Conservation (phyloP, 35 echinoderm and acorn worm species). For the Lytechinus pictus region DNA sequence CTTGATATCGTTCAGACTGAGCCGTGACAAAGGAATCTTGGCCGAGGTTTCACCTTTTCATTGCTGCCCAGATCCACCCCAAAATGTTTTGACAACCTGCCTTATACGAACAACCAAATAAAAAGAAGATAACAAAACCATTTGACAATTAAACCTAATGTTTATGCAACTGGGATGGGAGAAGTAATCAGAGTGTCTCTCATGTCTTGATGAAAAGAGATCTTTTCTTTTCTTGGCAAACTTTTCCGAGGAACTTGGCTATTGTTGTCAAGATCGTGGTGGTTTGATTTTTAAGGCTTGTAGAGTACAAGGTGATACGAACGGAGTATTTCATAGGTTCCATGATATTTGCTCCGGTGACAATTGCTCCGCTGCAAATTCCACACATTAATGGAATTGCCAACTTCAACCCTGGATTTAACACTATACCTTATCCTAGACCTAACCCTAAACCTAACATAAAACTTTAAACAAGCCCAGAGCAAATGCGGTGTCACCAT, state of each 20-base stretch:
- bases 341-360: too few relatives aligned
- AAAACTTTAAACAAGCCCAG: too few relatives aligned
- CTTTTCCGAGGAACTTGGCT: not conserved
- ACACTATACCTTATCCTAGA: too few relatives aligned
- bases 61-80: not conserved
- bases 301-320: not conserved
- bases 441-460: too few relatives aligned
- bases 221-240: not conserved
- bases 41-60: not conserved
- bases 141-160: not conserved
- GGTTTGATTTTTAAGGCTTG: not conserved
- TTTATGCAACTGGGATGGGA: not conserved
- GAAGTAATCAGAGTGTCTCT: not conserved
- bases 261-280: not conserved
- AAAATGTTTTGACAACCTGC: not conserved
- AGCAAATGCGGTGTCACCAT: too few relatives aligned
- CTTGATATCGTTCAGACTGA: not conserved
- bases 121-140: not conserved
- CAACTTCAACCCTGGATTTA: not conserved
- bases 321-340: too few relatives aligned
- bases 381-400: too few relatives aligned
- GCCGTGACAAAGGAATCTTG: not conserved
- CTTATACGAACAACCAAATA: not conserved
- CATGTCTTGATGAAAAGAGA: not conserved
- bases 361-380: too few relatives aligned